Percentiles rank a stretch among this genome's conserved stretches.
Conservation (phyloP, 2,888 invertebrate genomes). For the Orchesellides sinensis region DNA sequence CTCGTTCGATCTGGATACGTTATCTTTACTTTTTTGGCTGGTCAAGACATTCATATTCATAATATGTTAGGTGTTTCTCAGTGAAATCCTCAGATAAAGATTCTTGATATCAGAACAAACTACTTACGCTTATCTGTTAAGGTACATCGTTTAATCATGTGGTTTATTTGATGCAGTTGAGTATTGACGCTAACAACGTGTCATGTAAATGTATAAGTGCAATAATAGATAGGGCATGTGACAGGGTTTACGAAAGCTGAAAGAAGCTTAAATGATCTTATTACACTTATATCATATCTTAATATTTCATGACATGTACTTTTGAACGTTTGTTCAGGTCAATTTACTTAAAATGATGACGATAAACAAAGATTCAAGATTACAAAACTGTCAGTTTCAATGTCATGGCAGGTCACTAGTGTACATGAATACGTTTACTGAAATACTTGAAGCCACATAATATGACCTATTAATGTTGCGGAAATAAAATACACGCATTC, state of each 20-base stretch:
- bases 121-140: neutral
- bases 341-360: too few species aligned
- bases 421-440: too few species aligned
- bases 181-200: neutral
- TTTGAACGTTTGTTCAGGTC: too few species aligned
- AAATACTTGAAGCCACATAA: too few species aligned
- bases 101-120: neutral
- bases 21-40: neutral
- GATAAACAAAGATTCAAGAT: too few species aligned
- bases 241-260: neutral
- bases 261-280: neutral
- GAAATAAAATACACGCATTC: too few species aligned
- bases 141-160: neutral
- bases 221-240: neutral
- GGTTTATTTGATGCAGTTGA: neutral
- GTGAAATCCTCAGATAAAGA: neutral
- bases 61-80: neutral
- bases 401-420: too few species aligned
- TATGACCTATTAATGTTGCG: too few species aligned
- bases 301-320: too few species aligned
- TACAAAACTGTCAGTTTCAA: too few species aligned
- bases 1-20: slow-evolving; percentile 6
- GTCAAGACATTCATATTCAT: neutral
- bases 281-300: neutral
- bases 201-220: neutral